Evolutionary conservation across 2,113 vertebrate species (phyloP).

Genomic region (Catagonus wagneri): DNA sequence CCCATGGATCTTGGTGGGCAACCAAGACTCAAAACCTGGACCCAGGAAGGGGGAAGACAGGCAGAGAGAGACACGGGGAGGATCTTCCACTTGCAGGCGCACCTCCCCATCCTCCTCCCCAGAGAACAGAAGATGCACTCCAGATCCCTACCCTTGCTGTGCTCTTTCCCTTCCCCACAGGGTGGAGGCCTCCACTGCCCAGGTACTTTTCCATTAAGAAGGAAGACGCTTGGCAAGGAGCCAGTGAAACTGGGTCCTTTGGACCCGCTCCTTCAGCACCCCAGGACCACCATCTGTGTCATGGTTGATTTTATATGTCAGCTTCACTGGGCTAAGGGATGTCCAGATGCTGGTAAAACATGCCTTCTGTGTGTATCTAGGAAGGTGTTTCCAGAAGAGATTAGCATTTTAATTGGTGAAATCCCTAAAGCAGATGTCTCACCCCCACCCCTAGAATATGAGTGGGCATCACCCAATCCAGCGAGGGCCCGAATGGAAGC

Average conservation of each 20-base stretch:
- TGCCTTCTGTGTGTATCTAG: background rate
- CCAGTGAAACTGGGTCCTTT: background rate
- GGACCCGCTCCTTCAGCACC: background rate
- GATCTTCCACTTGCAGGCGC: background rate
- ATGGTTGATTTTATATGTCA: background rate
- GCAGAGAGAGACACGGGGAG: background rate
- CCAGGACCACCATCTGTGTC: background rate
- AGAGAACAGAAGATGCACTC: too few species aligned
- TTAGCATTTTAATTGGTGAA: background rate
- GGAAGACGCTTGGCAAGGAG: background rate
- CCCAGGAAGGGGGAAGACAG: background rate
- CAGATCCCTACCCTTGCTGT: background rate
- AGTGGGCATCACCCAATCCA: background rate
- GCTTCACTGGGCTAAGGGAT: background rate
- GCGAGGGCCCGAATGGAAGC: background rate
- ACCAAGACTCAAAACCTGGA: background rate
- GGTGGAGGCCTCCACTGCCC: background rate
- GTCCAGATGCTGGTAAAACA: background rate
- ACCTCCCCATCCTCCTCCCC: too few species aligned
- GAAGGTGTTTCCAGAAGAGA: background rate
- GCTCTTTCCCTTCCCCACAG: too few species aligned
- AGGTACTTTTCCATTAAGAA: background rate
- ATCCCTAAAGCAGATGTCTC: background rate
- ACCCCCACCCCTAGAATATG: too few species aligned
- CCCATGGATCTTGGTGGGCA: background rate